Evolutionary conservation across 2,113 vertebrate species (phyloP), one percentile per base, ranked within the genome.

Genomic region (Arenaria interpres): DNA sequence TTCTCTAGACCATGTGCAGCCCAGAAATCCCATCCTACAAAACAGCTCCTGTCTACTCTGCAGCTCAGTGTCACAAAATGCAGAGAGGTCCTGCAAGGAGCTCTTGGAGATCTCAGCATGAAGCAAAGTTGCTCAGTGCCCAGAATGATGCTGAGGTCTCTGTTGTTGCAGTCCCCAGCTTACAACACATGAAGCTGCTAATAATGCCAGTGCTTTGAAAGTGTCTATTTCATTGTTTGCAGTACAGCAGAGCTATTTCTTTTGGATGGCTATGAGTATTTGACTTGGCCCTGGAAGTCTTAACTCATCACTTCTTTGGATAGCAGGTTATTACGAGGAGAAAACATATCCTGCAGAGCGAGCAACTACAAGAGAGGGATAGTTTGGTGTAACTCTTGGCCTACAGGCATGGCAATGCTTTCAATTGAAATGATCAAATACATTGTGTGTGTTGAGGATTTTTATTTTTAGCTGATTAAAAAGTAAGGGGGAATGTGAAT

Each of bases 131-230:
- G 10, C 64, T 68, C 69, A 45, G 56, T 35, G 51, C 21, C 22
- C 35, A 24, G 51, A 17, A 27, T 7, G 59, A 45, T 15, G 14
- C 12, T 9, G 39, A 60, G 24, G 17, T 23, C 50, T 54, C 27
- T 76, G 12, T 4, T 74, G 73, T 10, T 80, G n/a, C 59, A 43
- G 62, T 22, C 25, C 59, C 7, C 50, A 71, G 12, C 7, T 67
- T 13, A 12, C 11, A 81, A 69, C 45, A 33, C 5, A 6, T 0
- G 0, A 32, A 76, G 54, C 3, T 62, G 19, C 30, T 24, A 80
- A 14, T 25, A 63, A 5, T 1, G 1, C 18, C 24, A 35, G 57
- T 4, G 22, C 32, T 74, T 54, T 48, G 32, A 54, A 86, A 63
- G 39, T 28, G 39, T 43, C 39, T 28, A 0, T 63, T 37, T 53